phyloP scores from a whole-genome alignment of 2,888 invertebrate genomes.

The Sesia bembeciformis region DNA sequence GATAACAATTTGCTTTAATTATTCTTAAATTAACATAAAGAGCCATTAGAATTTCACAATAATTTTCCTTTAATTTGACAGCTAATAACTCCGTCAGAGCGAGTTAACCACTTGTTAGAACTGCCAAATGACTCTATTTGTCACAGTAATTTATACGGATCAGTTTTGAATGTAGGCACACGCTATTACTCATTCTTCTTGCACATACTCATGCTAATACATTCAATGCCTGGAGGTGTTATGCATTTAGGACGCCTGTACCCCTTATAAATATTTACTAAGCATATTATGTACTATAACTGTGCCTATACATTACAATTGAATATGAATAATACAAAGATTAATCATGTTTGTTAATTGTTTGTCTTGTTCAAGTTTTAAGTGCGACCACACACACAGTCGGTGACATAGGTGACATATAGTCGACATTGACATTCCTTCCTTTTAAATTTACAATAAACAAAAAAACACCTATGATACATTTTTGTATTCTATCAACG shows the following conservation, averaged over 20 bases:
- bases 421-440: too few relatives aligned
- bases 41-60: constrained; percentile 13
- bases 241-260: constrained; percentile 44
- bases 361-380: not conserved
- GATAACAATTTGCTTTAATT: not conserved
- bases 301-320: not conserved
- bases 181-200: constrained; percentile 34
- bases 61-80: constrained; percentile 4
- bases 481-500: too few relatives aligned
- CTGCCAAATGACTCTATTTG: constrained; percentile 34
- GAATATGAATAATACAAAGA: too few relatives aligned
- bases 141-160: constrained; percentile 30
- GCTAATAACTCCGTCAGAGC: constrained; percentile 1
- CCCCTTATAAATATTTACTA: constrained; percentile 45
- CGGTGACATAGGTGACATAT: too few relatives aligned
- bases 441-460: too few relatives aligned
- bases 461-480: too few relatives aligned
- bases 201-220: constrained; percentile 36
- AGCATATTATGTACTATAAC: not conserved
- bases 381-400: too few relatives aligned
- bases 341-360: not conserved
- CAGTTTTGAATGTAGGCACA: constrained; percentile 23
- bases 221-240: constrained; percentile 32
- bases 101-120: constrained; percentile 17
- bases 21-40: constrained; percentile 8